phyloP scores from a whole-genome alignment of 1,140 invertebrate species.

The Drosophila prosaltans region DNA sequence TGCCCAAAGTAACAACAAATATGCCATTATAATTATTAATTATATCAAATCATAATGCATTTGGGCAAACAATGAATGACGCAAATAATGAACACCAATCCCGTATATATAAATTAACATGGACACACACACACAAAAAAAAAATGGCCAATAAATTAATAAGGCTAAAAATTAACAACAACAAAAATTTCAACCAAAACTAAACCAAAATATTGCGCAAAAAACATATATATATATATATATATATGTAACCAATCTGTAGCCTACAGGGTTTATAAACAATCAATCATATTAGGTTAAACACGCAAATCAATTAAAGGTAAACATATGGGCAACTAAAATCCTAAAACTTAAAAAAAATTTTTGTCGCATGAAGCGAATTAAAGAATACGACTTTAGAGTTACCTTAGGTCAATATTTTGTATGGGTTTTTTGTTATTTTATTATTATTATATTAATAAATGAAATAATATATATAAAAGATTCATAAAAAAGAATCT shows the following conservation, averaged over 20 bases:
- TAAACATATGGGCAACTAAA: background rate
- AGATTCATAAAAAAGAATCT: no score
- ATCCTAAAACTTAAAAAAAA: background rate
- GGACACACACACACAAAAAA: background rate
- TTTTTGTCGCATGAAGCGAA: no score
- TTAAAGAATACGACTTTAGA: background rate
- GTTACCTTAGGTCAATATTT: background rate
- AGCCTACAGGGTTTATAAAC: background rate
- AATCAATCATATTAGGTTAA: slow-evolving; percentile 12
- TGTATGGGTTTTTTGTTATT: no score
- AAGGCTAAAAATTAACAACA: background rate
- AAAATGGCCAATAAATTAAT: slow-evolving; percentile 28
- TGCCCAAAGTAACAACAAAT: background rate
- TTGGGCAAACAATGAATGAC: slow-evolving; percentile 36
- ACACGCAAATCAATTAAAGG: slow-evolving; percentile 9
- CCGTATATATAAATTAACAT: background rate
- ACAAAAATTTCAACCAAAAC: background rate
- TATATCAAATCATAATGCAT: slow-evolving; percentile 66
- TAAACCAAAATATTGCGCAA: background rate
- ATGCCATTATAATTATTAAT: slow-evolving; percentile 65
- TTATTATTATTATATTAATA: no score
- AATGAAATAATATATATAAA: no score
- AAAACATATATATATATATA: background rate
- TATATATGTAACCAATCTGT: background rate
- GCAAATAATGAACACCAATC: slow-evolving; percentile 24